Conservation (phyloP, 1,140 invertebrate species). For the Megathymus violae region DNA sequence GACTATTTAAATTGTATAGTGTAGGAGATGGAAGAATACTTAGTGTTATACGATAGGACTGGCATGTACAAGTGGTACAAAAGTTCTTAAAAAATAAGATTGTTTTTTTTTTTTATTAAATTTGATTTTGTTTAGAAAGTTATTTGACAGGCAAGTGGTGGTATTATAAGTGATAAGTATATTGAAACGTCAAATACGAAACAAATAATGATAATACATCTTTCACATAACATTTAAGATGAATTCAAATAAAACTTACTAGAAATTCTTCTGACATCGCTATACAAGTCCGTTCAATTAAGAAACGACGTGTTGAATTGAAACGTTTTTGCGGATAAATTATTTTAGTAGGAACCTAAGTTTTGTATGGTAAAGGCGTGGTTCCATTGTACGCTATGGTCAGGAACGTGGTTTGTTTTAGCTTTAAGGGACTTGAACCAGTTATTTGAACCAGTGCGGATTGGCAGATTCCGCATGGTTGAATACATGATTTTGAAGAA, state of each 20-base stretch:
- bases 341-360: background rate
- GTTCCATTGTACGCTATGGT: background rate
- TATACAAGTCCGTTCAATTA: conserved; percentile 3
- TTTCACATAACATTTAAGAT: background rate
- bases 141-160: background rate
- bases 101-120: no score
- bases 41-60: no score
- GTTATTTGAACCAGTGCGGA: no score
- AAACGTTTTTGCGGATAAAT: background rate
- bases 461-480: no score
- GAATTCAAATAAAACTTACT: background rate
- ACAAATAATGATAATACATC: background rate
- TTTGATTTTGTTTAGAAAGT: no score
- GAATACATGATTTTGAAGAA: no score
- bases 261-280: background rate
- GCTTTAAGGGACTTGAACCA: no score
- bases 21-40: no score
- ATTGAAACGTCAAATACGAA: background rate
- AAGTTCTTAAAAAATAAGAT: no score
- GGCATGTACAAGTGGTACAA: no score
- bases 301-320: conserved; percentile 4
- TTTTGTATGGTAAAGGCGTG: background rate
- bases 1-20: no score
- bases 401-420: no score
- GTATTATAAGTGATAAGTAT: background rate